These are phyloP conservation scores for Eutolmus rufibarbis DNA, from an alignment of 2,888 invertebrate genomes.

Conservation along the genomic window DNA sequence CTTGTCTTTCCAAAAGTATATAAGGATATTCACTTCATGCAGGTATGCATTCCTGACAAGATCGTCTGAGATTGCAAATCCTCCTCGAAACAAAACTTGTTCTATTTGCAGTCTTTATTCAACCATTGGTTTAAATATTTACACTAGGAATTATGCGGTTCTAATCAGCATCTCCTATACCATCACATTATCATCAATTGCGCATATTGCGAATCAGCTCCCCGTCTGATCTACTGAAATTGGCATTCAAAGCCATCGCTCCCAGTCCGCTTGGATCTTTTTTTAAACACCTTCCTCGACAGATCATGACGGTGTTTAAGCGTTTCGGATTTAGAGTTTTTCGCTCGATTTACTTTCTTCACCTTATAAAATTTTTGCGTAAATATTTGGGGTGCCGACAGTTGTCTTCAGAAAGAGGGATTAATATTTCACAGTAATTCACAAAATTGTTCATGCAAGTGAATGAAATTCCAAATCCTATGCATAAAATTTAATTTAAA, in stretches of 20 bases:
- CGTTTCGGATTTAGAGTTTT: not conserved
- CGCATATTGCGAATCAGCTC: not conserved
- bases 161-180: not conserved
- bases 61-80: not conserved
- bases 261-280: not conserved
- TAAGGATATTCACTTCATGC: too few species aligned
- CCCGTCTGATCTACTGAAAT: not conserved
- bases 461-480: not conserved
- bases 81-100: not conserved
- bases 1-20: too few species aligned
- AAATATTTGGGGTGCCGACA: not conserved
- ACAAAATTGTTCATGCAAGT: not conserved
- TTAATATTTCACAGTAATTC: not conserved
- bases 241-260: not conserved
- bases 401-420: not conserved
- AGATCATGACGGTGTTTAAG: not conserved
- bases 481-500: not conserved
- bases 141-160: not conserved
- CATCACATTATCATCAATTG: not conserved
- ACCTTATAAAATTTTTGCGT: not conserved
- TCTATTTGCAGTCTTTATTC: not conserved
- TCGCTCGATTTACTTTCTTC: not conserved
- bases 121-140: not conserved
- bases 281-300: not conserved
- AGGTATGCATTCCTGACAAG: too few species aligned